Base-by-base conservation (phyloP, 2,888 invertebrate species). In the Himalopsyche tibetana region DNA sequence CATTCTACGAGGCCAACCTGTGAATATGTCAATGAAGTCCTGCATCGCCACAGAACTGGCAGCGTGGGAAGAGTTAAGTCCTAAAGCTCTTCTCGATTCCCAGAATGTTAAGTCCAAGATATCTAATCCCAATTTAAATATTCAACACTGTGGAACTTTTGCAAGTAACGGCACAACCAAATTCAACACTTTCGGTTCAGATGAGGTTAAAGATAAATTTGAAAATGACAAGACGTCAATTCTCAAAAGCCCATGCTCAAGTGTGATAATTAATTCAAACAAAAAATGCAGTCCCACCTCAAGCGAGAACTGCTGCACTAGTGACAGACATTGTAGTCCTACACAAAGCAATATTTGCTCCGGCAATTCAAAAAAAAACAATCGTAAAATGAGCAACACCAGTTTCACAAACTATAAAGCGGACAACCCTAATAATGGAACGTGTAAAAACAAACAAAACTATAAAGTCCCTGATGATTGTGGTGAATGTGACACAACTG, bases 1-100 rank as follows among this genome's bases (percentile, higher is more conserved):
- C 55, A 88, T 92, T 17, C 87, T 92, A 17, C 90, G 90, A 89
- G 90, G 91, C 0, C 86, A 87, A 40, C 84, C 84, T 9, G 51
- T 87, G n/a, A 85, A 40, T 42, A 69, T 74, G 51, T 80, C 85
- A 5, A 80, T 85, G 8, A 81, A 85, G 42, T 82, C 74, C 28
- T 85, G 82, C 19, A n/a, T 55, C 4, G 42, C 83, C 5, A 82
- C 36, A 9, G 84, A 87, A 42, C 19, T 74, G 17, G 40, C 85
- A 8, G 51, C 81, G 45, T 90, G 89, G 90, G 87, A 87, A 11
- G 89, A 90, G 84, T 86, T 90, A 38, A 89, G 89, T 79, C 89
- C 90, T 0, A 89, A 89, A 81, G 87, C 89, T 0, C 86, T 89
- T 12, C 83, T 89, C 63, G 87, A 89, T 36, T 69, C 82, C 17